Evolutionary conservation across 2,888 invertebrate genomes (phyloP).

Genomic region (Galerucella pusilla): DNA sequence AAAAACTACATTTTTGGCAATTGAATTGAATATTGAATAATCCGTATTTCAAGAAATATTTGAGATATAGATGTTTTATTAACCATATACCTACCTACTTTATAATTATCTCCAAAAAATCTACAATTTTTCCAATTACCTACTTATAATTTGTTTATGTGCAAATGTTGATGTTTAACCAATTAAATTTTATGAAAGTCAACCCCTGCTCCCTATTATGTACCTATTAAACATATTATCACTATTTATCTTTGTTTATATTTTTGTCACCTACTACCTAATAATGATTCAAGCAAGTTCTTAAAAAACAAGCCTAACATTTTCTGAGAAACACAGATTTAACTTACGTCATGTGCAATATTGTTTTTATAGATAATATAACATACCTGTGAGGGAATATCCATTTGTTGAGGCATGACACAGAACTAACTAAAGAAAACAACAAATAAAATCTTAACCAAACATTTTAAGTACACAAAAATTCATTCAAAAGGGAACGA

Average conservation of each 20-base stretch:
- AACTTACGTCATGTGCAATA: slow-evolving; percentile 23
- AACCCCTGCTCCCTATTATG: not conserved
- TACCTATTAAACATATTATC: not conserved
- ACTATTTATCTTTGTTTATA: too few relatives aligned
- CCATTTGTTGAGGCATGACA: slow-evolving; percentile 50
- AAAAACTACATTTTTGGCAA: too few relatives aligned
- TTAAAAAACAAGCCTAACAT: not conserved
- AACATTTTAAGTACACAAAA: slow-evolving; percentile 41
- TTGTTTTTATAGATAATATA: not conserved
- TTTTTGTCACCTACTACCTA: not conserved
- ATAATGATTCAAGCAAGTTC: not conserved
- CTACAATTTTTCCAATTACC: too few relatives aligned
- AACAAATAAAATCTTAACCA: slow-evolving; percentile 38
- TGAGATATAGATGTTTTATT: too few relatives aligned
- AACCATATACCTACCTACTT: too few relatives aligned
- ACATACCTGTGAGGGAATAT: slow-evolving; percentile 47
- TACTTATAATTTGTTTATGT: too few relatives aligned
- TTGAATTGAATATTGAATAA: too few relatives aligned
- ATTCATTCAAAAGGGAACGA: slow-evolving; percentile 39
- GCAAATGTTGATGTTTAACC: too few relatives aligned
- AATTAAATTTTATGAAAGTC: too few relatives aligned
- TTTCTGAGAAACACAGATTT: slow-evolving; percentile 16
- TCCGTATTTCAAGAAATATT: too few relatives aligned
- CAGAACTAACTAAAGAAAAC: slow-evolving; percentile 36
- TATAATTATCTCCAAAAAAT: too few relatives aligned